phyloP scores from a whole-genome alignment of 1,140 invertebrate species.

The Himalopsyche phryganea region DNA sequence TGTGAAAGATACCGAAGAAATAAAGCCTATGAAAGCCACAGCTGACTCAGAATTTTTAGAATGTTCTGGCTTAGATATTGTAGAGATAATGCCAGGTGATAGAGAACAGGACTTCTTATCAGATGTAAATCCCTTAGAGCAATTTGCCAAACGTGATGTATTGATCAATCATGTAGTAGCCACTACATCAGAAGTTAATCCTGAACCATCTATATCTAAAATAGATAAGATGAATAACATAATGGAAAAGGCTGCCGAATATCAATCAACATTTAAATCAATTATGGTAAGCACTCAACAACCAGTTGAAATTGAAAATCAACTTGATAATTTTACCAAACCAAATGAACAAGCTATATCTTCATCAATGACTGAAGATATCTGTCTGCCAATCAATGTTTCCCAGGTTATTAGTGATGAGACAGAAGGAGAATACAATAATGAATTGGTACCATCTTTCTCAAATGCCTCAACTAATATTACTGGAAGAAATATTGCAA shows the following conservation, averaged over 20 bases:
- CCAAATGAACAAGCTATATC: slow-evolving; percentile 34
- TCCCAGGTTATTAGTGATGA: slow-evolving; percentile 27
- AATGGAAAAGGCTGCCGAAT: slow-evolving; percentile 21
- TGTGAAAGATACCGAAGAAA: slow-evolving; percentile 40
- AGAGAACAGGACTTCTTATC: slow-evolving; percentile 53
- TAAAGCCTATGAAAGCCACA: slow-evolving; percentile 39
- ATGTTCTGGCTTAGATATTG: slow-evolving; percentile 46
- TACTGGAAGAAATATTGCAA: slow-evolving; percentile 20
- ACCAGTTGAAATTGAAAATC: slow-evolving; percentile 32
- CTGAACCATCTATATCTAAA: slow-evolving; percentile 10
- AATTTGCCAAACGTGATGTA: slow-evolving; percentile 31
- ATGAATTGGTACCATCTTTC: not conserved
- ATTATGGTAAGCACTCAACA: slow-evolving; percentile 22
- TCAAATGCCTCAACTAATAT: slow-evolving; percentile 22
- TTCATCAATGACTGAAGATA: slow-evolving; percentile 11
- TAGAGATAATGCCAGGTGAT: slow-evolving; percentile 54
- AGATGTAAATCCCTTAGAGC: slow-evolving; percentile 43
- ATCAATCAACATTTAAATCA: slow-evolving; percentile 23
- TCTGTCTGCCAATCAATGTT: slow-evolving; percentile 25
- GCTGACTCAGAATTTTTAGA: slow-evolving; percentile 53
- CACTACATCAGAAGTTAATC: slow-evolving; percentile 20
- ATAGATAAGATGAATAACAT: slow-evolving; percentile 14
- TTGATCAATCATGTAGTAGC: slow-evolving; percentile 23
- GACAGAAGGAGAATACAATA: slow-evolving; percentile 15
- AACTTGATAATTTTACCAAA: slow-evolving; percentile 32